Conservation (phyloP, 2,113 vertebrate species). For the Cisticola juncidis region DNA sequence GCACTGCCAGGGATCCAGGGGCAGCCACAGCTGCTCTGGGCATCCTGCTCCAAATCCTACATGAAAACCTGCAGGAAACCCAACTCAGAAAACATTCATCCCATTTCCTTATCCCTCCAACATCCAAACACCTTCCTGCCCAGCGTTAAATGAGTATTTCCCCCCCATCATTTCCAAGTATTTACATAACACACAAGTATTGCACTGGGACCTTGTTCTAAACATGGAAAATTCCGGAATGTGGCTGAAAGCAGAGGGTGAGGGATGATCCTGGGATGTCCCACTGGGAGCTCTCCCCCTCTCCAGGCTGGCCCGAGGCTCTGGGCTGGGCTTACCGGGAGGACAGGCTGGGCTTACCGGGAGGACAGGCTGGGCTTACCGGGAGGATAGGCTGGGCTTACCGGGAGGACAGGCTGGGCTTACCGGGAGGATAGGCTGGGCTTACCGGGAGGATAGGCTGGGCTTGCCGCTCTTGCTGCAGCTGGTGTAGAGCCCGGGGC, state of each 20-base stretch:
- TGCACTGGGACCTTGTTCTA: fast-evolving
- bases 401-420: too few species aligned
- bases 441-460: conserved; percentile 95
- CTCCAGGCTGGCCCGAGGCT: neutral
- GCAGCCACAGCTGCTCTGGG: neutral
- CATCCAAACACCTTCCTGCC: fast-evolving
- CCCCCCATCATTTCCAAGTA: neutral
- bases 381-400: conserved; percentile 96
- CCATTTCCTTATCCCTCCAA: neutral
- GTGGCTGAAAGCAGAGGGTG: fast-evolving
- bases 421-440: conserved; percentile 95
- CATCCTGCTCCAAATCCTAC: neutral
- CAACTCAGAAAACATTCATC: neutral
- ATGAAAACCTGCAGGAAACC: neutral
- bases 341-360: conserved; percentile 96
- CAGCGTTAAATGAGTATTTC: fast-evolving
- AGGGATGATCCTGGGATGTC: neutral
- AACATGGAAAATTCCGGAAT: neutral
- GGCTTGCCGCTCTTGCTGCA: conserved; percentile 98
- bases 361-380: too few species aligned
- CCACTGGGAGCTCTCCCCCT: neutral
- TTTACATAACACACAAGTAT: fast-evolving
- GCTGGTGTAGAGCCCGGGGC: conserved; percentile 95
- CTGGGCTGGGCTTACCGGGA: conserved; percentile 82
- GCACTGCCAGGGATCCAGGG: neutral